phyloP scores from a whole-genome alignment of 2,888 invertebrate genomes.

The Diarsia mendica region DNA sequence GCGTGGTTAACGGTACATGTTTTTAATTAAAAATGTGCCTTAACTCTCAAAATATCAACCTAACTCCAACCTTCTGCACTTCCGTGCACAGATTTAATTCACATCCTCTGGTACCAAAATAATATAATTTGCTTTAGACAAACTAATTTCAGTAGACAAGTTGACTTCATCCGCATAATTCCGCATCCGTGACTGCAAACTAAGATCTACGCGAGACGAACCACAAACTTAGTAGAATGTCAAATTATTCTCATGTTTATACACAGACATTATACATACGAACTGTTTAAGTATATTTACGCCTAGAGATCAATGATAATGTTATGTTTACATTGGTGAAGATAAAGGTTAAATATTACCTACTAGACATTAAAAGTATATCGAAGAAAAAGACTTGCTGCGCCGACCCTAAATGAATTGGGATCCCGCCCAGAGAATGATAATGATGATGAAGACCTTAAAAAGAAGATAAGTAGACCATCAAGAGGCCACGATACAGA shows the following conservation, averaged over 20 bases:
- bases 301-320: not conserved
- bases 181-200: slow-evolving; percentile 22
- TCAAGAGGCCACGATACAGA: not conserved
- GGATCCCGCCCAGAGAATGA: no score
- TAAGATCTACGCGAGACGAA: slow-evolving; percentile 15
- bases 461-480: not conserved
- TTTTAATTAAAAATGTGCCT: not conserved
- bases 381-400: no score
- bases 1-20: not conserved
- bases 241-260: slow-evolving; percentile 31
- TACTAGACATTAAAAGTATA: not conserved
- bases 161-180: slow-evolving; percentile 35
- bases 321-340: not conserved
- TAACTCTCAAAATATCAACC: not conserved
- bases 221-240: slow-evolving; percentile 21
- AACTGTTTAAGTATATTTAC: slow-evolving; percentile 9
- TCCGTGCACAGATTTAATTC: not conserved
- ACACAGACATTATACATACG: not conserved
- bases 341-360: not conserved
- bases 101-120: not conserved
- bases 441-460: not conserved
- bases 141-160: slow-evolving; percentile 13
- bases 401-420: no score
- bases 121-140: slow-evolving; percentile 25
- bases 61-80: no score